A percentile compares a stretch with the other conserved stretches of the same genome.
phyloP scores from a whole-genome alignment of 2,797 vertebrate species.

The Sebastes flavidus region DNA sequence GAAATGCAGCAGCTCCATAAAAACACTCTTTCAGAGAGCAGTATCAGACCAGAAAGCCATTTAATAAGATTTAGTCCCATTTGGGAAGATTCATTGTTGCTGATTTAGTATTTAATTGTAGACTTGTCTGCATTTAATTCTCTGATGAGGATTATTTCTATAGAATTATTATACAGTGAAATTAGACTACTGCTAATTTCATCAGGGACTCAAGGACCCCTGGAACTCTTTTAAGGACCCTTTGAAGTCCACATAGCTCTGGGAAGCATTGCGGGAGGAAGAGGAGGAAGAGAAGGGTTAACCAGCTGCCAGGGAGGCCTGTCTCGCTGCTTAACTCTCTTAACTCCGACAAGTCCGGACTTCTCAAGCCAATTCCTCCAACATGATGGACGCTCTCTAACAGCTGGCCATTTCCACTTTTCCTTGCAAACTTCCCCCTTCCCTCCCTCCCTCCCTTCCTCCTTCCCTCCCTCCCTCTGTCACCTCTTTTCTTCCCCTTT shows the following conservation, averaged over 20 bases:
- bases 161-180: background rate
- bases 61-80: constrained; percentile 34
- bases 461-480: constrained; percentile 3
- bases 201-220: background rate
- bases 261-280: background rate
- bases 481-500: constrained; percentile 36
- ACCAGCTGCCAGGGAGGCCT: constrained; percentile 18
- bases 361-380: constrained; percentile 39
- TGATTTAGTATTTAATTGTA: constrained; percentile 25
- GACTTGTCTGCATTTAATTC: constrained; percentile 16
- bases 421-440: constrained; percentile 25
- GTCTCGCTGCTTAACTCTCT: constrained; percentile 22
- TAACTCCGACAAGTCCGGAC: constrained; percentile 57
- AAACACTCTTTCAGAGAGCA: background rate
- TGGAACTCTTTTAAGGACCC: background rate
- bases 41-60: background rate
- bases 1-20: background rate
- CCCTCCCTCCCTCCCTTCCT: background rate
- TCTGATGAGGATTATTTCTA: constrained; percentile 31
- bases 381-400: constrained; percentile 45
- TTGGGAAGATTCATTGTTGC: constrained; percentile 11
- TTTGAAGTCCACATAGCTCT: constrained; percentile 13
- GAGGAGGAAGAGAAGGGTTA: constrained; percentile 27
- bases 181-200: constrained; percentile 18
- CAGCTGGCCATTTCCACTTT: constrained; percentile 65